These are phyloP conservation scores for Pygoscelis adeliae DNA, from an alignment of 2,113 vertebrate species.

Conservation along the genomic window DNA sequence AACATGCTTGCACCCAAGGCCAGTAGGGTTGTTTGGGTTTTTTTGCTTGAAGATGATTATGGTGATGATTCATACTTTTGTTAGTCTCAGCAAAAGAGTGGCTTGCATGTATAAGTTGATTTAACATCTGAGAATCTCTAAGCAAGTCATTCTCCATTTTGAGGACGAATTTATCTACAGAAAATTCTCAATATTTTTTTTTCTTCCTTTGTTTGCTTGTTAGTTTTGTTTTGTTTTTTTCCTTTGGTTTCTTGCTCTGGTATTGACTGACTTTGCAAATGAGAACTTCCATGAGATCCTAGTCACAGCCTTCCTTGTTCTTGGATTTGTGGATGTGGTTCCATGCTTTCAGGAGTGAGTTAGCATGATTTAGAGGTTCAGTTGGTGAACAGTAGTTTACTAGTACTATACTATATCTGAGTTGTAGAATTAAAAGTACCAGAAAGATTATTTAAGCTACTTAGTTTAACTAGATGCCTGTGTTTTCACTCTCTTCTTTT, in stretches of 20 bases:
- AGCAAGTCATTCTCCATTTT: not conserved
- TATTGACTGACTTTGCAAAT: not conserved
- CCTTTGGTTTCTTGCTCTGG: not conserved
- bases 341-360: not conserved
- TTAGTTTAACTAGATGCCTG: not conserved
- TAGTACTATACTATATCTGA: not conserved
- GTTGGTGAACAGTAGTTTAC: not conserved
- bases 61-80: conserved; percentile 25
- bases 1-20: conserved; percentile 27
- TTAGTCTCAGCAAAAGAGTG: not conserved
- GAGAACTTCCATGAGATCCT: not conserved
- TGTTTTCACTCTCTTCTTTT: not conserved
- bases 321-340: not conserved
- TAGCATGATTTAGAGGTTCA: not conserved
- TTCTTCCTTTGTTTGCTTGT: not conserved
- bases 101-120: not conserved
- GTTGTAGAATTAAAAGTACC: not conserved
- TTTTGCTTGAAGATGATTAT: not conserved
- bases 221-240: not conserved
- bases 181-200: not conserved
- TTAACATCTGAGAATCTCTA: not conserved
- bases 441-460: not conserved
- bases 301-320: not conserved
- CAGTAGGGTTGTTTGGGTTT: not conserved
- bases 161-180: not conserved